phyloP scores from a whole-genome alignment of 2,113 vertebrate genomes.

The Ammodytes marinus region DNA sequence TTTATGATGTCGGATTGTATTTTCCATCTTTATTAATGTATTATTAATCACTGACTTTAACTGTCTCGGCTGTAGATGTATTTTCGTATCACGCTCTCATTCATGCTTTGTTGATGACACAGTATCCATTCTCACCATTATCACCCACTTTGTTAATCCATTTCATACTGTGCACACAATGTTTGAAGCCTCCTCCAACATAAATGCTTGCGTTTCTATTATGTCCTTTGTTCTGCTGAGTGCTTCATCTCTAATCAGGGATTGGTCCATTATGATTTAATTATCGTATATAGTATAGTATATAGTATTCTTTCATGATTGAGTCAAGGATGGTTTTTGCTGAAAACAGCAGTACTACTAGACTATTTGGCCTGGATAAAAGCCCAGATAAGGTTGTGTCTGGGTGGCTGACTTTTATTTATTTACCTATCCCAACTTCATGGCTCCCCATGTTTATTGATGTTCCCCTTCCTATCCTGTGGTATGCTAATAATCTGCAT shows the following conservation, averaged over 20 bases:
- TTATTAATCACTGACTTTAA: slow-evolving; percentile 76
- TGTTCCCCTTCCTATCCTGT: slow-evolving; percentile 43
- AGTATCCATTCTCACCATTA: slow-evolving; percentile 59
- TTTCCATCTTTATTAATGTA: slow-evolving; percentile 72
- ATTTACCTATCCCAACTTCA: slow-evolving; percentile 54
- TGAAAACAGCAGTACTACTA: neutral
- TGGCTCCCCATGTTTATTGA: slow-evolving; percentile 57
- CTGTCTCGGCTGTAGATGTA: slow-evolving; percentile 37
- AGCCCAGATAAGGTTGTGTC: slow-evolving; percentile 37
- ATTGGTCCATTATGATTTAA: slow-evolving; percentile 51
- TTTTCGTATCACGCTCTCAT: slow-evolving; percentile 48
- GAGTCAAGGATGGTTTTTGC: slow-evolving; percentile 18
- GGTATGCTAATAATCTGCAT: slow-evolving; percentile 60
- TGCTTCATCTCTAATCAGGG: slow-evolving; percentile 50
- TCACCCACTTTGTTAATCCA: slow-evolving; percentile 56
- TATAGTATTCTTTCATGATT: slow-evolving; percentile 33
- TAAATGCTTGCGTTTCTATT: slow-evolving; percentile 39
- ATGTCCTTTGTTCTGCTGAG: slow-evolving; percentile 35
- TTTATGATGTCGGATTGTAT: slow-evolving; percentile 67
- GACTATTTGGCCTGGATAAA: slow-evolving; percentile 19
- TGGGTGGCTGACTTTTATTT: slow-evolving; percentile 41
- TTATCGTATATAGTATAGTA: slow-evolving; percentile 16
- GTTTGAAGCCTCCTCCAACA: slow-evolving; percentile 35
- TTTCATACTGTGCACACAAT: slow-evolving; percentile 44
- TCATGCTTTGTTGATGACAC: slow-evolving; percentile 46